Conservation (phyloP, 2,113 vertebrate species). For the Anoplopoma fimbria region DNA sequence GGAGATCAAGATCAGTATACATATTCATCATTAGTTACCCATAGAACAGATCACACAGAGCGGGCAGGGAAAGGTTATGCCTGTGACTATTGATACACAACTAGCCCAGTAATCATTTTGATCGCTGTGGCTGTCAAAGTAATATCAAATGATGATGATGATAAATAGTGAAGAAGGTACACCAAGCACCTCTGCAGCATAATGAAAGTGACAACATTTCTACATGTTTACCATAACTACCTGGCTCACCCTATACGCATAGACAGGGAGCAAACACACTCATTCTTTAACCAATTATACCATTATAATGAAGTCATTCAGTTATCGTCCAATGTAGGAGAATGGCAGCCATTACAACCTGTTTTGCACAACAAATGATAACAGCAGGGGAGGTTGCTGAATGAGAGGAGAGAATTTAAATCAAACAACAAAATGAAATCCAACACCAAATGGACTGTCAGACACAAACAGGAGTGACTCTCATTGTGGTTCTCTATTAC, state of each 20-base stretch:
- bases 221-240: conserved; percentile 30
- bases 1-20: background rate
- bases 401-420: conserved; percentile 48
- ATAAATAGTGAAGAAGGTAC: conserved; percentile 8
- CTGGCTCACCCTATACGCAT: conserved; percentile 9
- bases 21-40: background rate
- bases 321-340: conserved; percentile 29
- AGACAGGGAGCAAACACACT: conserved; percentile 11
- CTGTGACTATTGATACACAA: conserved; percentile 13
- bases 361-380: conserved; percentile 52
- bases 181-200: background rate
- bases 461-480: conserved; percentile 31
- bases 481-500: conserved; percentile 44
- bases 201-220: conserved; percentile 24
- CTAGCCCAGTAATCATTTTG: conserved; percentile 11
- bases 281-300: conserved; percentile 46
- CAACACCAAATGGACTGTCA: conserved; percentile 42
- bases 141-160: conserved; percentile 26
- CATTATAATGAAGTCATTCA: conserved; percentile 58
- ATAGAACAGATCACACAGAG: background rate
- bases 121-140: conserved; percentile 20
- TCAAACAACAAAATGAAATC: conserved; percentile 46
- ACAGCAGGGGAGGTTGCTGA: conserved; percentile 24
- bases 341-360: conserved; percentile 47
- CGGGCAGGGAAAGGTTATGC: background rate